Evolutionary conservation across 2,797 vertebrate species (phyloP).

Genomic region (Bucorvus abyssinicus): DNA sequence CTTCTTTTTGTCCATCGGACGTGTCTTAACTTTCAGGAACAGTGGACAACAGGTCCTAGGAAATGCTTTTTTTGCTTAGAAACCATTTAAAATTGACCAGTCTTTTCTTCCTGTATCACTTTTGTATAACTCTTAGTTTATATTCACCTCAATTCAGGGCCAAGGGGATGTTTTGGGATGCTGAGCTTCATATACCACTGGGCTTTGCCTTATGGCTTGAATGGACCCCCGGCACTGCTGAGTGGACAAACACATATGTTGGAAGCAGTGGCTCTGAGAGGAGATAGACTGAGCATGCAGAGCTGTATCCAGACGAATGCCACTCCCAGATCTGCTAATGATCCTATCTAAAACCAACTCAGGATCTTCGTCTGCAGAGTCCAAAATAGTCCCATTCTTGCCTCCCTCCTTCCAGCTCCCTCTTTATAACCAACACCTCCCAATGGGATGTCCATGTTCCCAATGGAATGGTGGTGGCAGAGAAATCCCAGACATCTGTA

Average conservation of each 20-base stretch:
- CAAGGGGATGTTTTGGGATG: background rate
- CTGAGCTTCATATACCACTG: background rate
- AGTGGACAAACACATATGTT: background rate
- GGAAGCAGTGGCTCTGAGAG: background rate
- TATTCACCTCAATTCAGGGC: background rate
- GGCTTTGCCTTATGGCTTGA: background rate
- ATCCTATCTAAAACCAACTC: background rate
- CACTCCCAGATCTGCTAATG: background rate
- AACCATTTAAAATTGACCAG: background rate
- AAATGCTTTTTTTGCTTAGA: background rate
- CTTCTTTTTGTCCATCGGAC: background rate
- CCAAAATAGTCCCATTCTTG: background rate
- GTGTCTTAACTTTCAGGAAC: background rate
- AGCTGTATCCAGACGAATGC: background rate
- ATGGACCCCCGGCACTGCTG: background rate
- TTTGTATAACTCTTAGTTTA: background rate
- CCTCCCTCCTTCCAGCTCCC: background rate
- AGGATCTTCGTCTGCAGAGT: background rate
- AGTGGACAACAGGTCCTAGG: background rate
- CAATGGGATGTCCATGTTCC: background rate
- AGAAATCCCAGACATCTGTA: background rate
- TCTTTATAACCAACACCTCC: background rate
- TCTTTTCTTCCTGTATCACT: background rate
- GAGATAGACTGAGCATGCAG: background rate
- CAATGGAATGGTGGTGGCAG: background rate